Evolutionary conservation across 2,113 vertebrate genomes (phyloP), one percentile per base, ranked within the genome.

Genomic region (Dasyornis broadbenti): DNA sequence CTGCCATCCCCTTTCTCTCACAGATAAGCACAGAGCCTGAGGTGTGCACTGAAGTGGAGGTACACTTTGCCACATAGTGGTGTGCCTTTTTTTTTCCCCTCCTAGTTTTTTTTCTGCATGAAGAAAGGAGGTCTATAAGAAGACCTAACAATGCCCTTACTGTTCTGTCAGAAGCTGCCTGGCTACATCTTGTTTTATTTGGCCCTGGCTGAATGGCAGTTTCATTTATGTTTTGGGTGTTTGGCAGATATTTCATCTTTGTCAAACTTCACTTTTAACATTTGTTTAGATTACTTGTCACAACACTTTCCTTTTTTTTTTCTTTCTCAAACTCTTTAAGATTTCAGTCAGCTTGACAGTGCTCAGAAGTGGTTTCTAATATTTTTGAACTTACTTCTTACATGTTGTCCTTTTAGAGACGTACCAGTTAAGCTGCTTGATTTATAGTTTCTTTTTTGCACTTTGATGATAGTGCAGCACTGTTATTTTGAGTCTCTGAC

Each of bases 231-330:
- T 86, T 94, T 94, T 89, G 92, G 89, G 86, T 96, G 89, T 92
- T 94, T 96, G 92, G 94, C 92, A 94, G 92, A 93, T 93, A 94
- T 90, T 96, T 95, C 94, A 95, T 97, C 96, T 97, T 97, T 96
- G 96, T 97, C 96, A 94, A 90, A 90, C 94, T 96, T 93, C 72
- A 86, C 89, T 95, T 94, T 59, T 94, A 97, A 94, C 92, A 40
- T 96, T 97, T 97, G 96, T 95, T 96, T 94, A 91, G 90, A 92
- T 97, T 96, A 81, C 94, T 94, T 96, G 94, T 97, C 89, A 89
- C 92, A 94, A 89, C 86, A 86, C 91, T 93, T 93, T 54, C 30
- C 8, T 4, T 30, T 61, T 92, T 83, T 89, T 84, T 75, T 20
- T 12, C 2, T 20, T 5, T 11, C 1, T 28, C 49, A 50, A 39